Evolutionary conservation across 1,140 invertebrate species (phyloP).

Genomic region (Eumaeus atala): DNA sequence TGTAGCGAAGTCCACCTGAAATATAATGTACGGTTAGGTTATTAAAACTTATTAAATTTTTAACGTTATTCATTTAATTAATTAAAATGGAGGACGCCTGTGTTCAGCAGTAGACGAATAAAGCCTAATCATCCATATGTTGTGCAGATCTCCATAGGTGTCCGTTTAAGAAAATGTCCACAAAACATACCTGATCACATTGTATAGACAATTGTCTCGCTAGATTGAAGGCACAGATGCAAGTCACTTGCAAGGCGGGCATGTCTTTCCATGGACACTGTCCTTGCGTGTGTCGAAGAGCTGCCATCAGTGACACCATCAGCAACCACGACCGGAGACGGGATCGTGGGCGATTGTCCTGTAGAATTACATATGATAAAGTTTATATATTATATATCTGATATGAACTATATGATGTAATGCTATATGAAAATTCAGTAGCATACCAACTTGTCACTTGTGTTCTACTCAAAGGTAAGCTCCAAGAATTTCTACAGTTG

Average conservation of each 20-base stretch:
- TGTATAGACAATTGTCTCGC: conserved; percentile 89
- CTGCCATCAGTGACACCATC: conserved; percentile 29
- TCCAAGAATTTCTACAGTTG: too few species aligned
- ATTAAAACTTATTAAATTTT: too few species aligned
- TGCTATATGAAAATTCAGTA: too few species aligned
- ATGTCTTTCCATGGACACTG: conserved; percentile 91
- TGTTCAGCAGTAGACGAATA: not conserved
- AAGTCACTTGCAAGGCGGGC: conserved; percentile 84
- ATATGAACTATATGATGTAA: conserved; percentile 17
- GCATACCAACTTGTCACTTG: too few species aligned
- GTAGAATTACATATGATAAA: conserved; percentile 22
- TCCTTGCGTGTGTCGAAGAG: conserved; percentile 44
- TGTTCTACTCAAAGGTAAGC: too few species aligned
- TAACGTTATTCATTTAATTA: too few species aligned
- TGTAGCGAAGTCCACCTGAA: conserved; percentile 83
- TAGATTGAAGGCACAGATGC: conserved; percentile 90
- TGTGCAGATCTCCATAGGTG: too few species aligned
- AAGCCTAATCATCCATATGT: not conserved
- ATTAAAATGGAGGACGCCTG: too few species aligned
- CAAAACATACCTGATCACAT: conserved; percentile 81
- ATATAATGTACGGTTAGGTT: conserved; percentile 6
- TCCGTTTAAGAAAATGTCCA: too few species aligned
- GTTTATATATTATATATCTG: conserved; percentile 1
- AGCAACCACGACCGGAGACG: conserved; percentile 31
- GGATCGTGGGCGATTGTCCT: conserved; percentile 26